Base-by-base conservation (phyloP, 2,888 invertebrate genomes). In the Harpalus rubripes region DNA sequence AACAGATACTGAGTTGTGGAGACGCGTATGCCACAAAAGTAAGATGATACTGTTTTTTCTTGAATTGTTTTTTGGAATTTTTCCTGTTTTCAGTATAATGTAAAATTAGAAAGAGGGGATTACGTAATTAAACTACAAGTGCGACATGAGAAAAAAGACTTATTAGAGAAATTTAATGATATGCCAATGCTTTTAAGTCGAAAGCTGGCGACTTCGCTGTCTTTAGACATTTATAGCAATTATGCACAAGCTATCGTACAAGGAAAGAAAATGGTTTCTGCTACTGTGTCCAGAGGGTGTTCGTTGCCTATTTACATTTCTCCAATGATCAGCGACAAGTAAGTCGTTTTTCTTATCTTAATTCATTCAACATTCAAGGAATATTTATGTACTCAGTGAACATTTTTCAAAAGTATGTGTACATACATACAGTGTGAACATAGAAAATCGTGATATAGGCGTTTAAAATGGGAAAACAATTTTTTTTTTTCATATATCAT, bases 61-160 rank as follows among this genome's bases (percentile, higher is more conserved):
- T 32, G 6, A 32, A 32, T 32, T 1, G 0, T 32, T 32, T 8
- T 5, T 52, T 8, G 12, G 1, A 52, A 52, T 52, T 52, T 52
- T 8, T 52, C 12, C 1, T 91, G 52, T 91, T 74, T 74, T 8
- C 39, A 97, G 96, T 97, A 97, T 90, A 93, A 94, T 1, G 93
- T 95, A 85, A 99, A 98, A 91, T 91, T 99, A 87, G 98, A 98
- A 87, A 99, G 99, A 90, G 99, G 99, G 18, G 99, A 99, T 87
- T 99, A 98, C 91, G 94, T 94, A 0, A 92, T 99, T 7, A 94
- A 95, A 63, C 92, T 98, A 88, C 97, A 97, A 91, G 93, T 99
- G 10, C 95, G 99, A 0, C 98, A 99, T 91, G 98, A 99, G 88
- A 96, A 95, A 89, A 95, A 95, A 86, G 94, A 96, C 39, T 91